phyloP scores from a whole-genome alignment of 2,797 vertebrate species.

The Octomys mimax region DNA sequence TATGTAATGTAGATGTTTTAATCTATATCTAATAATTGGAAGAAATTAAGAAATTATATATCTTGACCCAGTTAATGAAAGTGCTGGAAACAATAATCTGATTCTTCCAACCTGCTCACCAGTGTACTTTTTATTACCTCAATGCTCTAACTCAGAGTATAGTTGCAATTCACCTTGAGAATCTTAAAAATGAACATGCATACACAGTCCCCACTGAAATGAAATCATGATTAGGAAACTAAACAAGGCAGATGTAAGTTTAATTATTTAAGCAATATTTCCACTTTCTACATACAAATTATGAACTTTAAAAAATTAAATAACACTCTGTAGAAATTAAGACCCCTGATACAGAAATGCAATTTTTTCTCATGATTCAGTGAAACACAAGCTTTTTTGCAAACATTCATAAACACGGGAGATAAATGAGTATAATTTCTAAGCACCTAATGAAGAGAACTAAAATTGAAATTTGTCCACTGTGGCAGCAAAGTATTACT shows the following conservation, averaged over 20 bases:
- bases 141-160: not conserved
- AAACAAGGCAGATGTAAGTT: not conserved
- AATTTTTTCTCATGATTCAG: not conserved
- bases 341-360: not conserved
- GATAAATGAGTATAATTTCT: constrained; percentile 46
- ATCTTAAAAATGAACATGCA: constrained; percentile 4
- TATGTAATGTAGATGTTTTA: not conserved
- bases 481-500: not conserved
- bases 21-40: not conserved
- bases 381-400: not conserved
- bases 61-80: not conserved
- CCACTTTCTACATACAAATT: not conserved
- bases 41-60: not conserved
- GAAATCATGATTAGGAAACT: not conserved
- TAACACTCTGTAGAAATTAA: constrained; percentile 14
- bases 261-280: constrained; percentile 15
- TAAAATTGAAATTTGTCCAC: not conserved
- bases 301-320: constrained; percentile 13
- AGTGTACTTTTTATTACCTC: not conserved
- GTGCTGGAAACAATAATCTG: not conserved
- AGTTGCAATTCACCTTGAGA: not conserved
- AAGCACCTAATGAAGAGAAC: constrained; percentile 40
- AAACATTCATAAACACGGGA: not conserved
- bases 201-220: not conserved
- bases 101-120: not conserved